A percentile compares a stretch with the other conserved stretches of the same genome.
These are phyloP conservation scores for Saimiri boliviensis DNA, from an alignment of 2,113 vertebrate genomes.

Conservation along the genomic window DNA sequence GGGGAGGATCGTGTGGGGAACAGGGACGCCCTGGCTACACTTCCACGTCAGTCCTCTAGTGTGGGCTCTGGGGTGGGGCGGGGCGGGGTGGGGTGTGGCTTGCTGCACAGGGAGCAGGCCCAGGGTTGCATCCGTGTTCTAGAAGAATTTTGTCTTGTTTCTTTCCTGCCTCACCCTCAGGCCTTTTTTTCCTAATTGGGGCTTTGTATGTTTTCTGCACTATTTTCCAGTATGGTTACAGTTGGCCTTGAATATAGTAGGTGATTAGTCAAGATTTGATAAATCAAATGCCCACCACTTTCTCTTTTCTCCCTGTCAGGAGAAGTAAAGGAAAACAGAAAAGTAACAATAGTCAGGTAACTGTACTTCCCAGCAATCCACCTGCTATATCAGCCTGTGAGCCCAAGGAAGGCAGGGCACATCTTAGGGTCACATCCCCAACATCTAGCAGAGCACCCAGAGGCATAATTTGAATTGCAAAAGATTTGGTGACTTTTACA, in stretches of 20 bases:
- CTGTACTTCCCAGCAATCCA: not conserved
- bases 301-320: not conserved
- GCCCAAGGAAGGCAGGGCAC: not conserved
- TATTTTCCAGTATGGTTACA: not conserved
- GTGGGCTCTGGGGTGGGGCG: not conserved
- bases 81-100: fast-evolving
- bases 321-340: not conserved
- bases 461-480: not conserved
- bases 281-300: not conserved
- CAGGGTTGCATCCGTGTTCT: not conserved
- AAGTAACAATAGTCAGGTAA: not conserved
- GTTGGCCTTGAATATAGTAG: not conserved
- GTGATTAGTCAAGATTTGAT: not conserved
- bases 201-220: not conserved
- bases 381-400: not conserved
- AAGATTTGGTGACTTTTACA: not conserved
- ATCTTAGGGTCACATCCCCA: not conserved
- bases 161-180: not conserved
- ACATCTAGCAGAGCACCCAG: not conserved
- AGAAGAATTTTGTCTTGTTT: not conserved
- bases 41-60: not conserved
- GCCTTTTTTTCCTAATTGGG: not conserved
- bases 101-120: not conserved
- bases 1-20: not conserved
- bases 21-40: not conserved